These are phyloP conservation scores for Peromyscus maniculatus DNA, from an alignment of 2,113 vertebrate species.

Conservation along the genomic window DNA sequence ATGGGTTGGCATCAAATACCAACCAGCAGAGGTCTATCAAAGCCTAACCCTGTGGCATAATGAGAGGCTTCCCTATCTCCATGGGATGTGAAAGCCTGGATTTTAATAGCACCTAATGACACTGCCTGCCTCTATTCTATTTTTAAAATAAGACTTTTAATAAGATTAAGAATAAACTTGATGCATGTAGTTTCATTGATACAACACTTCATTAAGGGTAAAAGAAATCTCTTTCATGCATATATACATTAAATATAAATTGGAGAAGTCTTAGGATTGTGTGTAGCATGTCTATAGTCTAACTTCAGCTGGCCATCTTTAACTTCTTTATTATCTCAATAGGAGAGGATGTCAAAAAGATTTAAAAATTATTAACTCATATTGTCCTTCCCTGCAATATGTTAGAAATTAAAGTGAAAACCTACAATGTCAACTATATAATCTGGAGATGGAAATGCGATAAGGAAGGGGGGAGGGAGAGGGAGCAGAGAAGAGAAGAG, in stretches of 20 bases:
- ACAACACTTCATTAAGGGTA: not conserved
- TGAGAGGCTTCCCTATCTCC: not conserved
- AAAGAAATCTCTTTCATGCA: no score
- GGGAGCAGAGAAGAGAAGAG: not conserved
- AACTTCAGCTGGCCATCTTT: not conserved
- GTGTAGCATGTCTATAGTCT: not conserved
- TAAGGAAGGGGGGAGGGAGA: no score
- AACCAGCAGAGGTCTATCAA: no score
- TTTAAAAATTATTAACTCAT: not conserved
- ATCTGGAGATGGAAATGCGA: conserved; percentile 6
- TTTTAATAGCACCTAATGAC: no score
- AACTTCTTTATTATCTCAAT: not conserved
- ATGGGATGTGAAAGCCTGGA: not conserved
- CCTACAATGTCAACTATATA: not conserved
- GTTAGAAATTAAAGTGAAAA: conserved; percentile 27
- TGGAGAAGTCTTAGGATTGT: not conserved
- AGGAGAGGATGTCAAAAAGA: not conserved
- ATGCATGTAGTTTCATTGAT: not conserved
- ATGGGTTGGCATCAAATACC: no score
- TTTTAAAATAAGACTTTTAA: not conserved
- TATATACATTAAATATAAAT: no score
- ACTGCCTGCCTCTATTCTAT: not conserved
- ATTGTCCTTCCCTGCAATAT: not conserved
- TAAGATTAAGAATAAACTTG: not conserved
- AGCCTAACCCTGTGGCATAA: not conserved